Base-by-base conservation (phyloP, 2,888 invertebrate genomes). In the Cantharis lateralis region DNA sequence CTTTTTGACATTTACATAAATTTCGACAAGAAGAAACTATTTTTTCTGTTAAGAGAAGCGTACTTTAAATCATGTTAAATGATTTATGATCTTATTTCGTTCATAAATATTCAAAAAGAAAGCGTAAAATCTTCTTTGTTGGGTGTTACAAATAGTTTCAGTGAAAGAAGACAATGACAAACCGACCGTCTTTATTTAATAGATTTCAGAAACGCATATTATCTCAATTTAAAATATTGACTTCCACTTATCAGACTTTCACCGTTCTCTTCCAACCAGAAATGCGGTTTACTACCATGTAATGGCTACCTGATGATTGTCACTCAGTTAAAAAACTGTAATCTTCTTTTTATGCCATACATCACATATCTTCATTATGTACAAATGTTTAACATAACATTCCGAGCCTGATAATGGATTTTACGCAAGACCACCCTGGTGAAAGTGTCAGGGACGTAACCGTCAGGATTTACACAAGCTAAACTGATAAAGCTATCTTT, bases 91-190 rank as follows among this genome's bases (percentile, higher is more conserved):
- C 63, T 24, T 70, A 71, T 71, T 75, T 75, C 26, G 28, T 18
- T 48, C 62, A 28, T 32, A 48, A 32, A 66, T 15, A 18, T 26
- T 13, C 62, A 72, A 72, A 72, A 70, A 76, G 72, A 72, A 70
- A 72, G 71, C 71, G 71, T 70, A 71, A 71, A 75, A 48, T 20
- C 68, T 68, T 75, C 76, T 76, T 76, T 76, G 76, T 76, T 71
- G 24, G 26, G 11, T 48, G 69, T 70, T 62, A 48, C 24, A 72
- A 71, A 70, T 70, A 62, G 62, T 68, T 48, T 1, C 48, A 48
- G 48, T 48, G n/a, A 48, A 48, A 48, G 48, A 48, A 48, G 48
- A 48, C 48, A n/a, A 48, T 48, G 48, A 48, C 48, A 48, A 48
- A 48, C n/a, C 48, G 48, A 48, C 48, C 48, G n/a, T 48, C n/a